Conservation (phyloP, 2,113 vertebrate genomes). For the Grallaria varia region DNA sequence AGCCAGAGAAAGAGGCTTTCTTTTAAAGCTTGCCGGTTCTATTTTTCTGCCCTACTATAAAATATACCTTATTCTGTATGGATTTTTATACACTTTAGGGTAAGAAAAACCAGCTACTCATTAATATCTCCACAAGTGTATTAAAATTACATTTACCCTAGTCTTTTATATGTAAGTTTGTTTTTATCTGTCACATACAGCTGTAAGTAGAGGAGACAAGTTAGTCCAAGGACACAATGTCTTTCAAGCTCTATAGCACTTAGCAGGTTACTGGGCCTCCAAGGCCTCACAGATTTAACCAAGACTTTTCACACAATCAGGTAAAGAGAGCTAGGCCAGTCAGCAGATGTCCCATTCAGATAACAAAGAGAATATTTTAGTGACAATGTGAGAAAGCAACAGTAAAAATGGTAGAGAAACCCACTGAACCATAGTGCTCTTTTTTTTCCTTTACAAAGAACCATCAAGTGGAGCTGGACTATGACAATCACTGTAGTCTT, state of each 20-base stretch:
- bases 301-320: conserved; percentile 96
- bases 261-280: conserved; percentile 83
- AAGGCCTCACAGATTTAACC: conserved; percentile 84
- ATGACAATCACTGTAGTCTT: conserved; percentile 37
- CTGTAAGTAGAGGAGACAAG: conserved; percentile 76
- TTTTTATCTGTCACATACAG: conserved; percentile 54
- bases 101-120: conserved; percentile 32
- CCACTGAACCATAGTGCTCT: conserved; percentile 80
- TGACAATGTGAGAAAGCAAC: conserved; percentile 96
- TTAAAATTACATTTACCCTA: conserved; percentile 11
- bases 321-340: conserved; percentile 77
- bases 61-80: not conserved
- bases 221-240: conserved; percentile 85
- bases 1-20: not conserved
- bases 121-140: not conserved
- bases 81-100: not conserved
- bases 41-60: not conserved
- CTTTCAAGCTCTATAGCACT: conserved; percentile 91
- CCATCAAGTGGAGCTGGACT: not conserved
- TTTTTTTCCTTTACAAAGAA: conserved; percentile 52
- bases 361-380: conserved; percentile 89
- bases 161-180: not conserved
- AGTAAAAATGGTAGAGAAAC: conserved; percentile 82
- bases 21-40: not conserved
- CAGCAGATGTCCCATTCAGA: conserved; percentile 77